Conservation (phyloP, 2,888 invertebrate genomes). For the Resseliella maxima region DNA sequence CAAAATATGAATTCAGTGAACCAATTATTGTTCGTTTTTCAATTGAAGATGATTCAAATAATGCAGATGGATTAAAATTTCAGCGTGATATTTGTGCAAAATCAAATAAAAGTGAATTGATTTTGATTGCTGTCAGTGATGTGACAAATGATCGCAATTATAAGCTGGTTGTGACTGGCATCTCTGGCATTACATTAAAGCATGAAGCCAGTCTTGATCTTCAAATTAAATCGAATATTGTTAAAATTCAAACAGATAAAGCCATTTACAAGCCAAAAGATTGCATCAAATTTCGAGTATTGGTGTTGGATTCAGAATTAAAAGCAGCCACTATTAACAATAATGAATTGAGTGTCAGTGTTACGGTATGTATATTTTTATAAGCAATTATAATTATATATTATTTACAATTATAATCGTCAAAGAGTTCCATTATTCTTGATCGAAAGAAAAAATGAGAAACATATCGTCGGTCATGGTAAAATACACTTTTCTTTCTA, state of each 20-base stretch:
- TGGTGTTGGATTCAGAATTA: slow-evolving; percentile 71
- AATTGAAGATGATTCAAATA: background rate
- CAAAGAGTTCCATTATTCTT: background rate
- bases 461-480: background rate
- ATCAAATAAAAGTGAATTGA: slow-evolving; percentile 74
- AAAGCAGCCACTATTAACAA: background rate
- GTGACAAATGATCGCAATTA: slow-evolving; percentile 63
- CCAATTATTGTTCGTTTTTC: slow-evolving; percentile 16
- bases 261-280: slow-evolving; percentile 86
- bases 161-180: background rate
- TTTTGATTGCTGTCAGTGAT: slow-evolving; percentile 77
- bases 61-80: background rate
- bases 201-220: background rate
- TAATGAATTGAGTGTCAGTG: background rate
- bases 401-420: background rate
- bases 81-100: slow-evolving; percentile 73
- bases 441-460: too few relatives aligned
- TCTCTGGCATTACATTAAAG: background rate
- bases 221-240: background rate
- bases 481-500: background rate
- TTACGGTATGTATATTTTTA: background rate
- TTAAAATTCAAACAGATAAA: slow-evolving; percentile 84
- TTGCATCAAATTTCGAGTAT: slow-evolving; percentile 80
- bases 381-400: background rate
- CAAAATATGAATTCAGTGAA: background rate